Percentiles rank a stretch among this genome's conserved stretches.
Evolutionary conservation across 2,888 invertebrate species (phyloP).

Genomic region (Rhimphoctona megacephalus): DNA sequence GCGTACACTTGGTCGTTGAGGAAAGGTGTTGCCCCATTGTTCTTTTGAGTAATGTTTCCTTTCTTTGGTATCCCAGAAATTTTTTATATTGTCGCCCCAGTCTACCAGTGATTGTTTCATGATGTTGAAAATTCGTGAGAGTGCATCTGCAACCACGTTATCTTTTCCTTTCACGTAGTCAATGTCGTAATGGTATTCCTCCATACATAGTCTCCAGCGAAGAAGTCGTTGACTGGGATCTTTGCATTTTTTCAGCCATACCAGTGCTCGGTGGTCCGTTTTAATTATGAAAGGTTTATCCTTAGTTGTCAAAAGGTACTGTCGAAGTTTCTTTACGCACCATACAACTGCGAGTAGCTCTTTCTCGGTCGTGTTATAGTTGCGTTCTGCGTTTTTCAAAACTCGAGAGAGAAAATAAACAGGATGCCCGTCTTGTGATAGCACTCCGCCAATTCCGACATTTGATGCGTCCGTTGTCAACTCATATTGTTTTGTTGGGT

Average conservation of each 20-base stretch:
- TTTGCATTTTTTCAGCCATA: constrained; percentile 75
- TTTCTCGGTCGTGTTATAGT: constrained; percentile 58
- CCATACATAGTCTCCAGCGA: no score
- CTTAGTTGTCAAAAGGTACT: no score
- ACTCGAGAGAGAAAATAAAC: no score
- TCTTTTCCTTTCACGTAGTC: constrained; percentile 74
- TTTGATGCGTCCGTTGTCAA: constrained; percentile 78
- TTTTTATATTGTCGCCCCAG: not conserved
- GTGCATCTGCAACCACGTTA: constrained; percentile 76
- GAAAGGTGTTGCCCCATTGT: constrained; percentile 30
- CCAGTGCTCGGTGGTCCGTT: constrained; percentile 77
- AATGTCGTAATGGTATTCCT: constrained; percentile 76
- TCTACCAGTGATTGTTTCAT: not conserved
- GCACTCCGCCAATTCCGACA: no score
- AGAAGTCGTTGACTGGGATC: constrained; percentile 37
- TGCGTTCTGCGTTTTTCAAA: constrained; percentile 60
- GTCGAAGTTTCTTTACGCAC: constrained; percentile 69
- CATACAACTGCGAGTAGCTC: constrained; percentile 65
- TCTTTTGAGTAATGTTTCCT: constrained; percentile 22
- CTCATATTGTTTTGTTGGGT: constrained; percentile 71
- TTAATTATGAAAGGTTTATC: constrained; percentile 70
- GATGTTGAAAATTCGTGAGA: constrained; percentile 56
- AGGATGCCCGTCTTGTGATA: no score
- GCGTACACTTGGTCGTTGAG: constrained; percentile 8
- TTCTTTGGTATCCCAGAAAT: constrained; percentile 10